These are phyloP conservation scores for Mythimna vitellina DNA, from an alignment of 2,888 invertebrate genomes.

Conservation along the genomic window DNA sequence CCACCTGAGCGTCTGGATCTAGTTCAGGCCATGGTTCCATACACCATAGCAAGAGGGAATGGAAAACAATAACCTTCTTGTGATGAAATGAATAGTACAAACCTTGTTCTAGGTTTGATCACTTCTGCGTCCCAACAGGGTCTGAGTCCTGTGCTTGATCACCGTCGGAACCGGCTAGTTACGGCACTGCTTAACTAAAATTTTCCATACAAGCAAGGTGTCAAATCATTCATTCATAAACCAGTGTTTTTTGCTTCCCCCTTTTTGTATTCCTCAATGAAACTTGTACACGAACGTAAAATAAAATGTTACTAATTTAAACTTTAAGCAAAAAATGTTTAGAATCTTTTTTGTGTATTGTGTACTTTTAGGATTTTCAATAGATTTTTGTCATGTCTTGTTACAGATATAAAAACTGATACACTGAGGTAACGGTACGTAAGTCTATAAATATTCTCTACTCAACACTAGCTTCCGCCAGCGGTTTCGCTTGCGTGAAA, in stretches of 20 bases:
- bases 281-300: constrained; percentile 22
- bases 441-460: neutral
- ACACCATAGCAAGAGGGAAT: no score
- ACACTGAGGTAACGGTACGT: neutral
- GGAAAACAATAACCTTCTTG: no score
- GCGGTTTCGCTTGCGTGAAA: no score
- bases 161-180: no score
- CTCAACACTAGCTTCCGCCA: no score
- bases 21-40: no score
- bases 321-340: constrained; percentile 30
- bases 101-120: no score
- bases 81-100: no score
- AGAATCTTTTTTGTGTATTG: constrained; percentile 31
- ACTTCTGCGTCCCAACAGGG: no score
- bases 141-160: no score
- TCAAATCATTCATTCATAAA: constrained; percentile 19
- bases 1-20: no score
- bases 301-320: constrained; percentile 20
- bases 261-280: constrained; percentile 44
- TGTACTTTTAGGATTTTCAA: constrained; percentile 17
- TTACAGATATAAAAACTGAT: constrained; percentile 8
- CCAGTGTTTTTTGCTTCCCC: constrained; percentile 17
- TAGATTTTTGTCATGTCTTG: constrained; percentile 5
- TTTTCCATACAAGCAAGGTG: neutral
- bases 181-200: neutral